These are phyloP conservation scores for Mythimna loreyi DNA, from an alignment of 2,888 invertebrate species.

Conservation along the genomic window DNA sequence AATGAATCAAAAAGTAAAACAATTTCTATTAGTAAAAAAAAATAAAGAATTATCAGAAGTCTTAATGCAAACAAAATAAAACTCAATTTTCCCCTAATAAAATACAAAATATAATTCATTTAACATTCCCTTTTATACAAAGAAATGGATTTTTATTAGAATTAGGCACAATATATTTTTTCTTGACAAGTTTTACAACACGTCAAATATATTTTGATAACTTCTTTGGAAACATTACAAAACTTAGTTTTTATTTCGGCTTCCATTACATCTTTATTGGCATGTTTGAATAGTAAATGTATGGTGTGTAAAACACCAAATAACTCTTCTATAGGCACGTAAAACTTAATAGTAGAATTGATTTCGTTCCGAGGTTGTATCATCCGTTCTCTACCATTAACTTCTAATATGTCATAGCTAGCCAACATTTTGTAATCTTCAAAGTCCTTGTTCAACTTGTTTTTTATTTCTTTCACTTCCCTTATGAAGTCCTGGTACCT, in stretches of 20 bases:
- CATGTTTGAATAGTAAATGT: constrained; percentile 81
- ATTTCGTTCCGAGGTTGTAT: constrained; percentile 75
- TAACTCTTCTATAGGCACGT: constrained; percentile 77
- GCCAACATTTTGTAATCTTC: constrained; percentile 81
- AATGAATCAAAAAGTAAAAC: no score
- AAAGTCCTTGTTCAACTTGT: constrained; percentile 73
- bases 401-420: constrained; percentile 77
- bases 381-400: constrained; percentile 74
- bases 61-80: not conserved
- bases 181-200: constrained; percentile 76
- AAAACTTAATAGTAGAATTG: constrained; percentile 74
- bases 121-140: not conserved
- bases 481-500: constrained; percentile 79
- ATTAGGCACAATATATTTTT: not conserved
- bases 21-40: not conserved
- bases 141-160: not conserved
- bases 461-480: constrained; percentile 77
- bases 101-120: not conserved
- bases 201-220: constrained; percentile 80
- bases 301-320: constrained; percentile 83
- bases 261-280: constrained; percentile 76
- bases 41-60: not conserved
- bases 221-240: constrained; percentile 84
- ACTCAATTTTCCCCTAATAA: not conserved
- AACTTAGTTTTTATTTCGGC: constrained; percentile 79